Conservation (phyloP, 2,888 invertebrate species). For the Yponomeuta plumbellus region DNA sequence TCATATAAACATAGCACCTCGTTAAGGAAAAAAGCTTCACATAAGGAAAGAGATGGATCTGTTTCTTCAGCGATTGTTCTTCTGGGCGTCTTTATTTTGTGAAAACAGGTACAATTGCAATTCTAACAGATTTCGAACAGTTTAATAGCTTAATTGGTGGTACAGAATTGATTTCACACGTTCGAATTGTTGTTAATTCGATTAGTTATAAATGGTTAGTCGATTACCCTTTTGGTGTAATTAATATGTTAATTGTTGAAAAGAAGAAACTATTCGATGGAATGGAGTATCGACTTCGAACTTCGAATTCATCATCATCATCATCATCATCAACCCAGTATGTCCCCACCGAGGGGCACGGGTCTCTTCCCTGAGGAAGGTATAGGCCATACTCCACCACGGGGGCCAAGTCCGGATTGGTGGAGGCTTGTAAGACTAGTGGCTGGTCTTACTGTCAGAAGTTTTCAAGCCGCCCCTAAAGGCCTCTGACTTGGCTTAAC, state of each 20-base stretch:
- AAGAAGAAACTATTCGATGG: neutral
- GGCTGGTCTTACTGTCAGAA: too few species aligned
- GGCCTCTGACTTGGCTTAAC: too few species aligned
- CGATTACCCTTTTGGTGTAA: neutral
- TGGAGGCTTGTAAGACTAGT: too few species aligned
- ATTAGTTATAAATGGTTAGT: conserved; percentile 11
- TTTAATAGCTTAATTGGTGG: conserved; percentile 14
- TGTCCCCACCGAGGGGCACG: too few species aligned
- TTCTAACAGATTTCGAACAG: conserved; percentile 5
- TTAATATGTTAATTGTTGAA: neutral
- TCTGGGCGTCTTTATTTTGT: neutral
- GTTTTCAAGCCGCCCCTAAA: too few species aligned
- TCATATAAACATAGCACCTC: too few species aligned
- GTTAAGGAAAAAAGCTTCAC: too few species aligned
- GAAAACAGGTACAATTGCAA: neutral
- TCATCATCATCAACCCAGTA: too few species aligned
- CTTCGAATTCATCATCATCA: neutral
- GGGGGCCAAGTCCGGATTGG: too few species aligned
- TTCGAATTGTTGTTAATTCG: conserved; percentile 14
- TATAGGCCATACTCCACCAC: too few species aligned
- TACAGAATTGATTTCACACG: conserved; percentile 14
- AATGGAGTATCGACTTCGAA: neutral
- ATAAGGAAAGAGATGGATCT: too few species aligned
- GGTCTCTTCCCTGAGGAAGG: too few species aligned
- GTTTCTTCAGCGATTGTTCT: neutral